Conservation (phyloP, 1,140 invertebrate genomes). For the Orussus abietinus region DNA sequence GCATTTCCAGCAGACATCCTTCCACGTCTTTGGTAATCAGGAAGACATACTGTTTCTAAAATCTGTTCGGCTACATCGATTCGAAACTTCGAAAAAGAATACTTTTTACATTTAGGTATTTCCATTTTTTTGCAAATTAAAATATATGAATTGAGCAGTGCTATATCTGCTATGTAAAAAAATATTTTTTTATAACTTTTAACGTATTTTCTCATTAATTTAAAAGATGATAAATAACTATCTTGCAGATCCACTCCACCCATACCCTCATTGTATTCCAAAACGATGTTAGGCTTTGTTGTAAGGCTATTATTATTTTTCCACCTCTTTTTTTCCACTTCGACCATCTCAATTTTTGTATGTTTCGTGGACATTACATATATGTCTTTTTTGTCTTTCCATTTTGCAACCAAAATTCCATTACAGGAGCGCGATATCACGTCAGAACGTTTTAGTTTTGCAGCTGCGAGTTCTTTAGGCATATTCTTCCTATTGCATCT, state of each 20-base stretch:
- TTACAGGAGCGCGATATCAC: slow-evolving; percentile 4
- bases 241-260: slow-evolving; percentile 16
- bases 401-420: slow-evolving; percentile 15
- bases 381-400: slow-evolving; percentile 21
- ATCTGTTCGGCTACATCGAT: slow-evolving; percentile 11
- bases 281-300: slow-evolving; percentile 15
- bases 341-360: slow-evolving; percentile 12
- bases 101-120: slow-evolving; percentile 13
- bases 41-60: slow-evolving; percentile 10
- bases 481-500: slow-evolving; percentile 21
- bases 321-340: slow-evolving; percentile 8
- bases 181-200: slow-evolving; percentile 19
- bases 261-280: slow-evolving; percentile 17
- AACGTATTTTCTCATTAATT: slow-evolving; percentile 17
- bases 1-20: slow-evolving; percentile 9
- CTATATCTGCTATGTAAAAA: slow-evolving; percentile 17
- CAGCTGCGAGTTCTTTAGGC: slow-evolving; percentile 12
- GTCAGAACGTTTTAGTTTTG: slow-evolving; percentile 15
- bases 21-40: slow-evolving; percentile 8
- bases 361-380: slow-evolving; percentile 18
- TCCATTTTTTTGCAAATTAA: slow-evolving; percentile 9
- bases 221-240: slow-evolving; percentile 12
- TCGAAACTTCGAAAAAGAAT: slow-evolving; percentile 12
- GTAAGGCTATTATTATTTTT: slow-evolving; percentile 8
- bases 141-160: slow-evolving; percentile 14